These are phyloP conservation scores for Larimichthys crocea DNA, from an alignment of 2,113 vertebrate species.

Conservation along the genomic window DNA sequence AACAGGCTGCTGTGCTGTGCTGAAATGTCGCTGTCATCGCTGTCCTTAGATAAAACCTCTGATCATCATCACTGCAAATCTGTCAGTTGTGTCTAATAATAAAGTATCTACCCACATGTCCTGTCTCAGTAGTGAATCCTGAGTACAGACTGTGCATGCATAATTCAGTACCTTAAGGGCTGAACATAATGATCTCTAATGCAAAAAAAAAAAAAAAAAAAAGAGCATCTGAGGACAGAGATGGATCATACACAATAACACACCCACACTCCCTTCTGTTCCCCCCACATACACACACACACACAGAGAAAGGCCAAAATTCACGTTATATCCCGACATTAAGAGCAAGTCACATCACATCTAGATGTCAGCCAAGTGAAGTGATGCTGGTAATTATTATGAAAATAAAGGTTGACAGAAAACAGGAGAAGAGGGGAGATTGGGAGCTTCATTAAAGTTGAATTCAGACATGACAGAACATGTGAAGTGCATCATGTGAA, in stretches of 20 bases:
- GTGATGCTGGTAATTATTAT: slow-evolving; percentile 7
- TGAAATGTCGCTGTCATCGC: not conserved
- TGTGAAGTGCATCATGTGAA: not conserved
- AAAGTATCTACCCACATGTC: not conserved
- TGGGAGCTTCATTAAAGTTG: not conserved
- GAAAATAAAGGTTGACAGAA: slow-evolving; percentile 14
- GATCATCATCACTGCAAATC: not conserved
- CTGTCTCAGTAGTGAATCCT: not conserved
- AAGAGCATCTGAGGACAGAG: slow-evolving; percentile 65
- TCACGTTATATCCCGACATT: slow-evolving; percentile 30
- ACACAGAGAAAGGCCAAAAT: not conserved
- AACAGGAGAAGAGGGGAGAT: slow-evolving; percentile 4
- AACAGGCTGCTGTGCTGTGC: not conserved
- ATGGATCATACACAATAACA: slow-evolving; percentile 32
- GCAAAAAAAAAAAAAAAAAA: slow-evolving; percentile 41
- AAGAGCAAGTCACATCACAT: slow-evolving; percentile 42
- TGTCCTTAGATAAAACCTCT: not conserved
- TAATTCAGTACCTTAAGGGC: slow-evolving; percentile 50
- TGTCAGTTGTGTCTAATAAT: not conserved
- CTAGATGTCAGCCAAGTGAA: not conserved
- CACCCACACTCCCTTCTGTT: slow-evolving; percentile 31
- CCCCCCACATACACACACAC: slow-evolving; percentile 30
- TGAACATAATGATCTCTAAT: slow-evolving; percentile 55
- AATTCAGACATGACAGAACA: slow-evolving; percentile 13
- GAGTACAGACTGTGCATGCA: slow-evolving; percentile 14